phyloP scores from a whole-genome alignment of 2,888 invertebrate genomes.

The Meteorus colon region DNA sequence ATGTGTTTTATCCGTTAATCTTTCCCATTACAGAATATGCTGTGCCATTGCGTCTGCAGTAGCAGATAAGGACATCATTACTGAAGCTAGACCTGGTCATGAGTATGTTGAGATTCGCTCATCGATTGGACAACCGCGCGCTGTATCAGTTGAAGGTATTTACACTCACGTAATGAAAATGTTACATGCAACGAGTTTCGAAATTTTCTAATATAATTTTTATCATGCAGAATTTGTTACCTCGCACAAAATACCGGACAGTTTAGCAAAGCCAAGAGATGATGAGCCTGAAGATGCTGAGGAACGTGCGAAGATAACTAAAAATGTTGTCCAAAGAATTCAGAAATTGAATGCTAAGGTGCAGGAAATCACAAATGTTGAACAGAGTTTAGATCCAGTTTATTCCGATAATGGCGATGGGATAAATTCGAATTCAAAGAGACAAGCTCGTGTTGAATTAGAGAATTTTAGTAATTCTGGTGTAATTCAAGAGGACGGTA shows the following conservation, averaged over 20 bases:
- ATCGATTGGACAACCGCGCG: constrained; percentile 55
- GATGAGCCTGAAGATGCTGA: constrained; percentile 61
- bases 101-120: constrained; percentile 80
- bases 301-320: constrained; percentile 54
- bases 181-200: not conserved
- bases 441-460: constrained; percentile 63
- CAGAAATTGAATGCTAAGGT: constrained; percentile 61
- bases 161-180: not conserved
- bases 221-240: constrained; percentile 78
- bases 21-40: constrained; percentile 76
- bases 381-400: constrained; percentile 54
- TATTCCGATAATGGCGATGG: constrained; percentile 53
- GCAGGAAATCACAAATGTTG: constrained; percentile 41
- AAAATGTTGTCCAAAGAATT: constrained; percentile 59
- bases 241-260: constrained; percentile 81
- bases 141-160: constrained; percentile 58
- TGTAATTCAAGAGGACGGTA: constrained; percentile 63
- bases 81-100: constrained; percentile 79
- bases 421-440: constrained; percentile 55
- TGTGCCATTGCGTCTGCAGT: constrained; percentile 73
- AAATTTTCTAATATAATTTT: constrained; percentile 15
- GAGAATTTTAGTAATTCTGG: constrained; percentile 67
- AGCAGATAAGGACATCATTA: constrained; percentile 78
- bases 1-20: not conserved
- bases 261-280: constrained; percentile 68